Evolutionary conservation across 2,113 vertebrate species (phyloP), one percentile per base, ranked within the genome.

Genomic region (Guaruba guarouba): DNA sequence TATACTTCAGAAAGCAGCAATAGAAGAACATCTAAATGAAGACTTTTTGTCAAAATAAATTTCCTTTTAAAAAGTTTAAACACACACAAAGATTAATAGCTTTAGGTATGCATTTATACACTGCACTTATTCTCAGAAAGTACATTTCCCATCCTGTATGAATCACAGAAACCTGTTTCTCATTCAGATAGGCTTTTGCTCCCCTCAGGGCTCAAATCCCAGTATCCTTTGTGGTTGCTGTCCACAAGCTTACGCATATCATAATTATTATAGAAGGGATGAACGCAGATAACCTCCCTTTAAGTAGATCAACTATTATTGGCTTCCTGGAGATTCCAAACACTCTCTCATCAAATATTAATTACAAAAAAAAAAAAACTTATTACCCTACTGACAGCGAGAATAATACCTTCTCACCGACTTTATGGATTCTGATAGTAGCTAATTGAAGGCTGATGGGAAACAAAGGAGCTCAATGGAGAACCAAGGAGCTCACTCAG

Each of bases 321-420:
- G 88, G 92, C 70, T 94, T 96, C 88, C 85, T 94, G 88, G 69
- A 95, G 76, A 92, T 95, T 94, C 89, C 90, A 84, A 93, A 88
- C 22, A 81, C 41, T 54, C 2, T 88, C 1, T 17, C 48, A 94
- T 97, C 90, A 97, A 97, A 96, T 91, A 95, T 96, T 96, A 92
- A 95, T 66, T 69, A 37, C 52, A 57, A 48, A 48, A 48, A 95
- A 48, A 95, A 49, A 44, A 88, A 82, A n/a, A 2, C 46, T 59
- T 90, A 83, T 77, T 76, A 91, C 15, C 33, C 48, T 89, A 55
- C 28, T 20, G 61, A 86, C 28, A 94, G 48, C 14, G 71, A 91
- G 76, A 68, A 55, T 69, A 82, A 73, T 80, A 74, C 11, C 23
- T 83, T 64, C 39, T 86, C 24, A 44, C 43, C 27, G 73, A 82